Evolutionary conservation across 2,888 invertebrate species (phyloP).

Genomic region (Oscheius sp.): DNA sequence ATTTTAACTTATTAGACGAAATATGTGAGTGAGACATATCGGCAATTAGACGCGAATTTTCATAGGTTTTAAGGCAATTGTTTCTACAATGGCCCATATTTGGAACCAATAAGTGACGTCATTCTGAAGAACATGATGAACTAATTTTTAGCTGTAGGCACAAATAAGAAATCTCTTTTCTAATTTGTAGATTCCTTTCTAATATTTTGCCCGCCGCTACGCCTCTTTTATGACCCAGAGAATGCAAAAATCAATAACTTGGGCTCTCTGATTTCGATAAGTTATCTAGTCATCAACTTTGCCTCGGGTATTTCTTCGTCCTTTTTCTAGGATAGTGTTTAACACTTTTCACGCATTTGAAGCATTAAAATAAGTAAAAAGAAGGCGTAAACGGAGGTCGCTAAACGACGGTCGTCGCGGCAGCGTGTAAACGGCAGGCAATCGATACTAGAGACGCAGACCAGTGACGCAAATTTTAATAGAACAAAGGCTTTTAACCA

Average conservation of each 20-base stretch:
- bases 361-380: slow-evolving; percentile 12
- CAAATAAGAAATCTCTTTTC: too few relatives aligned
- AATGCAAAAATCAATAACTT: too few relatives aligned
- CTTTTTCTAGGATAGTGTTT: neutral
- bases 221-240: neutral
- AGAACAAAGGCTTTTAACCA: too few relatives aligned
- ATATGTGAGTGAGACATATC: neutral
- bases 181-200: too few relatives aligned
- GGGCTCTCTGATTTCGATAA: too few relatives aligned
- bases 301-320: neutral
- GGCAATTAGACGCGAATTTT: neutral
- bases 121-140: too few relatives aligned
- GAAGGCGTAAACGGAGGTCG: slow-evolving; percentile 28
- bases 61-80: neutral
- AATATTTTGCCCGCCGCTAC: neutral
- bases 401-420: neutral
- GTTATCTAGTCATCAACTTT: too few relatives aligned
- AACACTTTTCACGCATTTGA: neutral
- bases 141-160: too few relatives aligned
- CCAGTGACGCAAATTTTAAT: too few relatives aligned
- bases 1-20: neutral
- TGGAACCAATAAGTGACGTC: neutral
- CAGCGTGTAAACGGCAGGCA: slow-evolving; percentile 19
- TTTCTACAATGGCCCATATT: neutral
- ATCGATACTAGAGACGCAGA: too few relatives aligned